These are phyloP conservation scores for Eupithecia inturbata DNA, from an alignment of 2,888 invertebrate genomes.

Conservation along the genomic window DNA sequence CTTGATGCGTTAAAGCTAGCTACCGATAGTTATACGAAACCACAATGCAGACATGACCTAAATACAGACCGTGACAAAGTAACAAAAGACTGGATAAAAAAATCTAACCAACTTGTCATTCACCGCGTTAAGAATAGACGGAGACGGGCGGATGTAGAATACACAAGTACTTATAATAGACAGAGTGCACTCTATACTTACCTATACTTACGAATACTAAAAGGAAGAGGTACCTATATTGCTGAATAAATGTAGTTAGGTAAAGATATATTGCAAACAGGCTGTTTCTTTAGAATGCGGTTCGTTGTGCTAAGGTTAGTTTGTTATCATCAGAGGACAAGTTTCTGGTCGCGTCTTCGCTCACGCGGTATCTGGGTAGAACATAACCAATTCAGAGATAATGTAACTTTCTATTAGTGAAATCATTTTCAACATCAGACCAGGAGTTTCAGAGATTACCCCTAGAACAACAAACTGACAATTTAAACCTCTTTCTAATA, in stretches of 20 bases:
- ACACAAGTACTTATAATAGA: neutral
- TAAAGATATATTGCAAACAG: too few relatives aligned
- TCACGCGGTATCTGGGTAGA: neutral
- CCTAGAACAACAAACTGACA: neutral
- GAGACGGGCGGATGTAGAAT: constrained; percentile 13
- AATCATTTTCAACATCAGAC: neutral
- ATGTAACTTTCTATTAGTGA: neutral
- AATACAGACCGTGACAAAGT: constrained; percentile 50
- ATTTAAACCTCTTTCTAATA: neutral
- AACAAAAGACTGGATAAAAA: constrained; percentile 48
- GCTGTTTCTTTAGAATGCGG: neutral
- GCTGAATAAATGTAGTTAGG: neutral
- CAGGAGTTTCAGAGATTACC: neutral
- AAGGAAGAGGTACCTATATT: neutral
- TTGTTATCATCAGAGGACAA: neutral
- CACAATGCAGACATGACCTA: constrained; percentile 49
- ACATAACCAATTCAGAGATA: neutral
- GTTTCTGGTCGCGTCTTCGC: neutral
- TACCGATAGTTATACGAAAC: constrained; percentile 46
- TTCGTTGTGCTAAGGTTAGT: neutral
- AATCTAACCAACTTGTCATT: constrained; percentile 41
- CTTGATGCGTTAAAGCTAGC: constrained; percentile 10
- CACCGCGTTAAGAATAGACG: constrained; percentile 25
- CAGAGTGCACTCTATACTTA: neutral
- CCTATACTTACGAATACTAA: neutral